These are phyloP conservation scores for Heterohyrax brucei DNA, from an alignment of 2,797 vertebrate species.

Conservation along the genomic window DNA sequence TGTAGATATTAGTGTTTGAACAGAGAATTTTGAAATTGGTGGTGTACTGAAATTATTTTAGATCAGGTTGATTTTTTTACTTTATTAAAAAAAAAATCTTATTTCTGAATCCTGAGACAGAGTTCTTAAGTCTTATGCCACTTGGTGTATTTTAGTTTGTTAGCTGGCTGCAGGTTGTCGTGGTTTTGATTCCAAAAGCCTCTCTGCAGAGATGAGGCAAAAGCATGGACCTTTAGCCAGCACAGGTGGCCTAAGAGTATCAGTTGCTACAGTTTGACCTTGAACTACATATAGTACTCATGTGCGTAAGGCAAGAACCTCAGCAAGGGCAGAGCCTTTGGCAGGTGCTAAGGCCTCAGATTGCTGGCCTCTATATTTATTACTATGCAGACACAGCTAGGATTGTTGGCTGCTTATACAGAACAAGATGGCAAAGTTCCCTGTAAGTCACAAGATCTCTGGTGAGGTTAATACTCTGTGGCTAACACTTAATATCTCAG, in stretches of 20 bases:
- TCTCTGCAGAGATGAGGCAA: neutral
- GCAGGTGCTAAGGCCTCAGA: slow-evolving; percentile 11
- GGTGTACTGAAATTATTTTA: neutral
- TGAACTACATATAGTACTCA: neutral
- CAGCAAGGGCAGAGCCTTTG: neutral
- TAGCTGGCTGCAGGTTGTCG: neutral
- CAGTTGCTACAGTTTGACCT: slow-evolving; percentile 27
- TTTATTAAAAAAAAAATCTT: neutral
- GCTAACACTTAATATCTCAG: neutral
- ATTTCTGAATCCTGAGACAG: neutral
- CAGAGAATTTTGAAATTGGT: neutral
- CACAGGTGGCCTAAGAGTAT: slow-evolving; percentile 33
- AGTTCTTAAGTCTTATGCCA: neutral
- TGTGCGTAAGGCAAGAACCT: neutral
- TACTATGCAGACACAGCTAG: neutral
- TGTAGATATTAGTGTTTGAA: neutral
- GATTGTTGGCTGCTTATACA: neutral
- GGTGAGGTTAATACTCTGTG: neutral
- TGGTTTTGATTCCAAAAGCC: slow-evolving; percentile 43
- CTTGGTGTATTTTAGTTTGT: slow-evolving; percentile 18
- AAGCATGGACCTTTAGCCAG: neutral
- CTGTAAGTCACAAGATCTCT: neutral
- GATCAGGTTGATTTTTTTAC: neutral
- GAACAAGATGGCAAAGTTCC: neutral
- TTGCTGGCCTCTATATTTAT: neutral